Evolutionary conservation across 2,113 vertebrate genomes (phyloP), one percentile per base, ranked within the genome.

Genomic region (Lichenostomus cassidix): DNA sequence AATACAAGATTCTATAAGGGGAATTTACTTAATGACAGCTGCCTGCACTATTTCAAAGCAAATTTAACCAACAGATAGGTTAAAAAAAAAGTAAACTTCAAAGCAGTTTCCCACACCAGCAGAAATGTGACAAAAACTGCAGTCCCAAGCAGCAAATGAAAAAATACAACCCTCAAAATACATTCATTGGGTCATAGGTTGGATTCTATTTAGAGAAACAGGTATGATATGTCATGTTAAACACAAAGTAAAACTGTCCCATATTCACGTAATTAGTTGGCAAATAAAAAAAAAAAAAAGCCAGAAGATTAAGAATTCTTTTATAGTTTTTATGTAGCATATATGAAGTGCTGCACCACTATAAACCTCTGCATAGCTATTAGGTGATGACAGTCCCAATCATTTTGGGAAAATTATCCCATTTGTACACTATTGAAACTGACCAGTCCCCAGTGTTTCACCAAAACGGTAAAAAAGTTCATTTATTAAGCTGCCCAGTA

Each of bases 21-120:
- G 52, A 80, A 86, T 83, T 85, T 88, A 94, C 60, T 79, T 92
- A 52, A 77, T 49, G n/a, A 88, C 74, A 91, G 56, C 35, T 75
- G n/a, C 56, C 41, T 71, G 73, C 25, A 49, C 64, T 75, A 71
- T 90, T 96, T 89, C 52, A 90, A 93, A 90, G 60, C 31, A 78
- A 83, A 80, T 82, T 86, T 80, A 76, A 89, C 50, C 41, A 78
- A 22, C 15, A 64, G 28, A 68, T 10, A 81, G 25, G 41, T 74
- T 53, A 42, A 95, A 92, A 78, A 91, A 46, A 75, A 67, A 1
- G 2, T 35, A 49, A 89, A 63, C 13, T 49, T 83, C 91, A 86
- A 77, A 88, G 37, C 31, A 71, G 52, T 33, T 92, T 85, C 41
- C 52, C 63, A 80, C 33, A 91, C 77, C 17, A 73, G 39, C 12